Conservation (phyloP, 2,797 vertebrate species). For the Masticophis lateralis region DNA sequence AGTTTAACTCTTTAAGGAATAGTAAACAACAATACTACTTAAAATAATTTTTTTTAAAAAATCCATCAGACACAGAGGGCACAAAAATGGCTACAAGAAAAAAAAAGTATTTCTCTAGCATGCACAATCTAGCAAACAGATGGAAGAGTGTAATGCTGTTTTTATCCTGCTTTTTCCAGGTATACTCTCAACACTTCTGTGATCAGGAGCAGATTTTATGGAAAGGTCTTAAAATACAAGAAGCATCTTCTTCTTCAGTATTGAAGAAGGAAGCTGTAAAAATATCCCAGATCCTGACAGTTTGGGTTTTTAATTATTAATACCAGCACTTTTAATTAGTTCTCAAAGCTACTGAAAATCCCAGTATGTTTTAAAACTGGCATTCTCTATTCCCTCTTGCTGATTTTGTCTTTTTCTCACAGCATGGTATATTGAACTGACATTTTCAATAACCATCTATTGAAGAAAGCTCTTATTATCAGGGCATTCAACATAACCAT, state of each 20-base stretch:
- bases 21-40: not conserved
- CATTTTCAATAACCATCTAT: slow-evolving; percentile 1
- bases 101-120: not conserved
- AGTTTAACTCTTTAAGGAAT: not conserved
- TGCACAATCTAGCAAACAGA: not conserved
- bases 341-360: not conserved
- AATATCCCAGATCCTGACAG: not conserved
- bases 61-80: not conserved
- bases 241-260: not conserved
- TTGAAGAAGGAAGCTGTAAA: not conserved
- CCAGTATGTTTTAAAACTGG: not conserved
- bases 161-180: not conserved
- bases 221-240: not conserved
- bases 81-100: not conserved
- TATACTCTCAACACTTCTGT: not conserved
- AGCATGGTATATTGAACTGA: not conserved
- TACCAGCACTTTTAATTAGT: not conserved
- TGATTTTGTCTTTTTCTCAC: not conserved
- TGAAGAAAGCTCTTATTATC: not conserved
- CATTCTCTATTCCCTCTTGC: not conserved
- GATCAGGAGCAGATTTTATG: not conserved
- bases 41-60: not conserved
- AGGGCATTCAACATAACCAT: not conserved
- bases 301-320: not conserved
- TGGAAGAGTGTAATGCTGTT: not conserved